Conservation (phyloP, 2,797 vertebrate species). For the Octomys mimax region DNA sequence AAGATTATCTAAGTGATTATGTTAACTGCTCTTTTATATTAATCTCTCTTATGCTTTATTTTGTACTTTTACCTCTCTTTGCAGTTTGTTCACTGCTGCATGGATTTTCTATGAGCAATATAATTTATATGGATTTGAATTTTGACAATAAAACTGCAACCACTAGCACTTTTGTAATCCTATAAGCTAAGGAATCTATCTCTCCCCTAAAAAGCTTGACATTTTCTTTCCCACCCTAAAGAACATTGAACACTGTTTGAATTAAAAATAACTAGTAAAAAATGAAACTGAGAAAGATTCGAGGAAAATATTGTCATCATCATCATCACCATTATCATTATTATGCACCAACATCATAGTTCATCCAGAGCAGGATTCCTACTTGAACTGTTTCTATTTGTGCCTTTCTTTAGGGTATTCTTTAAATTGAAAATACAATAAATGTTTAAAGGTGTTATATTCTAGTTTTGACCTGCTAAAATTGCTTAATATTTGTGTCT, state of each 20-base stretch:
- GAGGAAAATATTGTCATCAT: neutral
- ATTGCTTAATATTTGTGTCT: neutral
- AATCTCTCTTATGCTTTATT: conserved; percentile 12
- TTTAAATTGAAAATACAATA: neutral
- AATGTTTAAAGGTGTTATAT: neutral
- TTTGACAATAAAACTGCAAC: neutral
- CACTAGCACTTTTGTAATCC: neutral
- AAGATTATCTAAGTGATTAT: neutral
- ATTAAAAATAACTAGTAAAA: neutral
- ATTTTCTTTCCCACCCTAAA: neutral
- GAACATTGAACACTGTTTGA: neutral
- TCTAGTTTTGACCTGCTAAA: neutral
- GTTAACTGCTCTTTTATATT: neutral
- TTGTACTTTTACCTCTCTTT: neutral
- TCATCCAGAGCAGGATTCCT: neutral
- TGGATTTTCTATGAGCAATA: neutral
- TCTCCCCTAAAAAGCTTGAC: neutral
- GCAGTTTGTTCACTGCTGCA: neutral
- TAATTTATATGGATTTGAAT: conserved; percentile 7
- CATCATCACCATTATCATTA: neutral
- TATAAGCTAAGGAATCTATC: neutral
- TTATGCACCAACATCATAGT: neutral
- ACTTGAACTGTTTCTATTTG: neutral
- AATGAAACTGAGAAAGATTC: neutral
- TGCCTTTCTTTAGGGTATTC: neutral